These are phyloP conservation scores for Hipposideros armiger DNA, from an alignment of 2,113 vertebrate genomes.

Conservation along the genomic window DNA sequence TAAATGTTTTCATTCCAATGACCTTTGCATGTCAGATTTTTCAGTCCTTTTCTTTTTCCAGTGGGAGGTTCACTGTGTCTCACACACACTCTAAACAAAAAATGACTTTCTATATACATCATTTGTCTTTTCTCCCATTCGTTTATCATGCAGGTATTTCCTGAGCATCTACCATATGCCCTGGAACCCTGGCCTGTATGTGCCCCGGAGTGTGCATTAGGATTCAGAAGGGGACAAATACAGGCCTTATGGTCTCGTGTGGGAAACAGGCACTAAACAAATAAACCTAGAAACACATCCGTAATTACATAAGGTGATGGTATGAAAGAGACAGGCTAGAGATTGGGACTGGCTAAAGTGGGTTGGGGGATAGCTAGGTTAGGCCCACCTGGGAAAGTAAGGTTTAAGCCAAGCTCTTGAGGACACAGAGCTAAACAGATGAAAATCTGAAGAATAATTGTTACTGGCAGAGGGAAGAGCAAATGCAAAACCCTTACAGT, in stretches of 20 bases:
- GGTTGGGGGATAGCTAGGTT: not conserved
- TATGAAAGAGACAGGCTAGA: not conserved
- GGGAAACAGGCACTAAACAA: not conserved
- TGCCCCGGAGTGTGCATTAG: not conserved
- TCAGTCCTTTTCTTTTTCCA: not conserved
- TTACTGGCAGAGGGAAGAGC: not conserved
- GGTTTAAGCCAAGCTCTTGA: not conserved
- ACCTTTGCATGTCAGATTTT: not conserved
- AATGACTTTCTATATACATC: not conserved
- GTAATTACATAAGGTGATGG: not conserved
- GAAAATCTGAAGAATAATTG: not conserved
- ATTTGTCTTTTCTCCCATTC: not conserved
- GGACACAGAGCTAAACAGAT: not conserved
- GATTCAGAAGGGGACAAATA: not conserved
- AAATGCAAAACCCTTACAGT: not conserved
- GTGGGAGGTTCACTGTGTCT: not conserved
- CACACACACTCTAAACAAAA: not conserved
- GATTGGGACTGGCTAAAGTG: not conserved
- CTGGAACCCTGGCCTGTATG: not conserved
- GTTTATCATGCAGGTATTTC: not conserved
- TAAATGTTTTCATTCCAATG: constrained; percentile 4
- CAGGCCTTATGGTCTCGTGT: not conserved
- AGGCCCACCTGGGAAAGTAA: not conserved
- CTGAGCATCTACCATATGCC: too few species aligned
- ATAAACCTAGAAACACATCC: not conserved